These are phyloP conservation scores for Hestina assimilis DNA, from an alignment of 1,140 invertebrate genomes.

Conservation along the genomic window DNA sequence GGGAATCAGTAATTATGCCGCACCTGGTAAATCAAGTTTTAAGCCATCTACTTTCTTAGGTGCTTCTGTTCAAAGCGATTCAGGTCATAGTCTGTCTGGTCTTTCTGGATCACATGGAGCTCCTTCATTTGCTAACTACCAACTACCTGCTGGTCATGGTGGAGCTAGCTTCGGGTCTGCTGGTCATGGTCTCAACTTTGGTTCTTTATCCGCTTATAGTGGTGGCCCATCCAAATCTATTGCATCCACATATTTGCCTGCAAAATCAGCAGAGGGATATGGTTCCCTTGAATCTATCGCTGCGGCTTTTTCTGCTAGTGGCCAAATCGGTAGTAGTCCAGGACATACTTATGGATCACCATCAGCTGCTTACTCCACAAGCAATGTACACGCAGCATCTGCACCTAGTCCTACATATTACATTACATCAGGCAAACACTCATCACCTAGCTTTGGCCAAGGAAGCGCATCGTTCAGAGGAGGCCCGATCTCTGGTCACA, in stretches of 20 bases:
- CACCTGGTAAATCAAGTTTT: constrained; percentile 58
- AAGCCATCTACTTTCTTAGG: constrained; percentile 68
- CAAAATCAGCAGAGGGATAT: constrained; percentile 55
- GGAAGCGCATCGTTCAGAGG: constrained; percentile 53
- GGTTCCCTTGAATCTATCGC: constrained; percentile 52
- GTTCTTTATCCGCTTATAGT: constrained; percentile 43
- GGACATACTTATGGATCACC: constrained; percentile 50
- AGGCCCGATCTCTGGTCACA: constrained; percentile 43
- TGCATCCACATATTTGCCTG: constrained; percentile 45
- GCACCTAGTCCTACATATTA: constrained; percentile 58
- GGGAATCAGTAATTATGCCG: constrained; percentile 37
- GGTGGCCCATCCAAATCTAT: constrained; percentile 51
- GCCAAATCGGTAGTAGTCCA: constrained; percentile 49
- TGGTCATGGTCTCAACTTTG: constrained; percentile 47
- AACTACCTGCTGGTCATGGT: constrained; percentile 36
- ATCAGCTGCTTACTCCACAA: constrained; percentile 40
- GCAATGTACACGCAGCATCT: constrained; percentile 46
- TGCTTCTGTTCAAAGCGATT: constrained; percentile 53
- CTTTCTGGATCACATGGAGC: constrained; percentile 44
- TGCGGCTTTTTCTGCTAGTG: constrained; percentile 51
- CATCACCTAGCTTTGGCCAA: constrained; percentile 44
- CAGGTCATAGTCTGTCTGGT: constrained; percentile 42
- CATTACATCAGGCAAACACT: constrained; percentile 45
- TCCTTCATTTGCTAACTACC: constrained; percentile 55
- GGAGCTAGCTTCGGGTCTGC: constrained; percentile 41